Percentiles rank a stretch among this genome's conserved stretches.
Evolutionary conservation across 2,888 invertebrate species (phyloP).

Genomic region (Augochlorella aurata): DNA sequence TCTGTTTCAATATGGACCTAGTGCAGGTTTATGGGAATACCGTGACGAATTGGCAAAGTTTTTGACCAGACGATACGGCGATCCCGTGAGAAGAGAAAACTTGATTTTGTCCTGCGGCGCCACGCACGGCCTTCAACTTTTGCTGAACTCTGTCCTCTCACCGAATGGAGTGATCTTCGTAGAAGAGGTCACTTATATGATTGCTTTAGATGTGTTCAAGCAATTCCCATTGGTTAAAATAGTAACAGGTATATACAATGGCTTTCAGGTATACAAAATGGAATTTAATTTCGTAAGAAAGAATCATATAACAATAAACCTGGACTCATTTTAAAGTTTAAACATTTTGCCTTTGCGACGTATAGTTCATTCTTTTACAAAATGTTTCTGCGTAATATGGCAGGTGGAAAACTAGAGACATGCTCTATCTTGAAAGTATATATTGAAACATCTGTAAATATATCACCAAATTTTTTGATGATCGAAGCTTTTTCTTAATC

Average conservation of each 20-base stretch:
- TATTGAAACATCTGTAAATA: too few species aligned
- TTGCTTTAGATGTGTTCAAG: constrained; percentile 84
- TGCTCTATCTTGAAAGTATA: too few species aligned
- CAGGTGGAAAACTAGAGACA: too few species aligned
- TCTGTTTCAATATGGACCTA: constrained; percentile 84
- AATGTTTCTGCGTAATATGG: too few species aligned
- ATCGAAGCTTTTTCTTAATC: too few species aligned
- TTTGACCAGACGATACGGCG: constrained; percentile 81
- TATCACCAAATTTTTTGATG: too few species aligned
- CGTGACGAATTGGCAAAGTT: constrained; percentile 82
- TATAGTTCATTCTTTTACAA: too few species aligned
- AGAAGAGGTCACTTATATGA: constrained; percentile 87
- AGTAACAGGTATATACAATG: constrained; percentile 79
- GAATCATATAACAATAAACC: too few species aligned
- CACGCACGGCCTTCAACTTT: constrained; percentile 84
- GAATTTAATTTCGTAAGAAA: too few species aligned
- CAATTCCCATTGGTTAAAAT: constrained; percentile 84
- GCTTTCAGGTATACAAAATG: too few species aligned
- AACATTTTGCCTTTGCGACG: too few species aligned
- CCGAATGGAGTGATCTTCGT: constrained; percentile 84
- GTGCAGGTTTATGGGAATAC: constrained; percentile 82
- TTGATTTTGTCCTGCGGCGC: constrained; percentile 85
- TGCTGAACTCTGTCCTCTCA: constrained; percentile 83
- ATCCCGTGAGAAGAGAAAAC: constrained; percentile 82
- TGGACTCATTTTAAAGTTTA: too few species aligned